These are phyloP conservation scores for Paramormyrops kingsleyae DNA, from an alignment of 2,113 vertebrate species.

Conservation along the genomic window DNA sequence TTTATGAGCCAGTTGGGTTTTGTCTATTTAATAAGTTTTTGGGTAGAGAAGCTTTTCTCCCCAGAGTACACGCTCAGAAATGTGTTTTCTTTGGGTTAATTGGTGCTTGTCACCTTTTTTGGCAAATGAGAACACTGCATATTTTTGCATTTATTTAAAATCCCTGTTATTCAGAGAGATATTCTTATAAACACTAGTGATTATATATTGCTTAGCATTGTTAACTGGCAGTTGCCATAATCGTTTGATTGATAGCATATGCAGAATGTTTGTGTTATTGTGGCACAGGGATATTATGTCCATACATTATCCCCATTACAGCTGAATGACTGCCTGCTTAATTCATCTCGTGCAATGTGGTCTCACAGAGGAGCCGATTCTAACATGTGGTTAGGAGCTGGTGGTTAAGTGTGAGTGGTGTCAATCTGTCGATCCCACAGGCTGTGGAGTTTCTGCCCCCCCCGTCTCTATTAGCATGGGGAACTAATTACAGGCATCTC, in stretches of 20 bases:
- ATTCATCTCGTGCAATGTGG: neutral
- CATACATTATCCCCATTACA: neutral
- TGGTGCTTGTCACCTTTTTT: neutral
- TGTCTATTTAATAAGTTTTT: neutral
- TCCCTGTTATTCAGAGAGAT: neutral
- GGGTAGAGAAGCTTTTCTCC: neutral
- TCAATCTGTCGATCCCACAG: neutral
- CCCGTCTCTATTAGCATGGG: neutral
- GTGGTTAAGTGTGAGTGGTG: neutral
- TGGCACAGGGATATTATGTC: neutral
- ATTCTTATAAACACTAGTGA: neutral
- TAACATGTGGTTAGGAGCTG: neutral
- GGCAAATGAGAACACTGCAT: neutral
- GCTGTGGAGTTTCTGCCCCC: neutral
- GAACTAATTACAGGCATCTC: neutral
- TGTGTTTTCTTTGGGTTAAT: neutral
- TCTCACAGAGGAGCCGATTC: neutral
- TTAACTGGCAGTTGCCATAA: neutral
- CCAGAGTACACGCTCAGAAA: neutral
- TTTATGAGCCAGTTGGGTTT: neutral
- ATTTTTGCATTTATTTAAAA: neutral
- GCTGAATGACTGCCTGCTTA: neutral
- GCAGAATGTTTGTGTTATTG: neutral
- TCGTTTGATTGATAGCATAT: neutral
- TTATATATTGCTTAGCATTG: neutral